A percentile compares a stretch with the other conserved stretches of the same genome.
Evolutionary conservation across 2,888 invertebrate genomes (phyloP).

Genomic region (Oligia latruncula): DNA sequence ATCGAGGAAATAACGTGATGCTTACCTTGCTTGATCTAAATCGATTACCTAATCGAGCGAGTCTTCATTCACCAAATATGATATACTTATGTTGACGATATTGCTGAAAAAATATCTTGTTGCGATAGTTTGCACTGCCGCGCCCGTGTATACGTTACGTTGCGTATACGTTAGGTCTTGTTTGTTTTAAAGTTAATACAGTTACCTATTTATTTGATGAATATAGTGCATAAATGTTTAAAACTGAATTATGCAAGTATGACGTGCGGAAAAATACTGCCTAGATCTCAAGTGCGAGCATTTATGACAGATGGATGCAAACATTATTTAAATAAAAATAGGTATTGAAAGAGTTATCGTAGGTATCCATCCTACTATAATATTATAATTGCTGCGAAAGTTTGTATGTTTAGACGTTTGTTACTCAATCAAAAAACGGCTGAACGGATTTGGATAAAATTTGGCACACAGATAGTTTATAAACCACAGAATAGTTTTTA

Average conservation of each 20-base stretch:
- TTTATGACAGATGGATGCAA: slow-evolving; percentile 4
- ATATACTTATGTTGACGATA: no score
- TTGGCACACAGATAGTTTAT: background rate
- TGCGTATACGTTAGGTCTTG: no score
- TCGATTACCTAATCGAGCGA: background rate
- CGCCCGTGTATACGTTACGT: no score
- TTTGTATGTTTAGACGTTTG: background rate
- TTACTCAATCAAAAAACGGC: background rate
- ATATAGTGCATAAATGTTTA: background rate
- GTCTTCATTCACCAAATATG: background rate
- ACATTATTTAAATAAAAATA: background rate
- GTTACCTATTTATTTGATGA: background rate
- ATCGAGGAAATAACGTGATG: background rate
- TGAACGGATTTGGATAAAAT: background rate
- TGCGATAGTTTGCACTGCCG: background rate
- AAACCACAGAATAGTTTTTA: background rate
- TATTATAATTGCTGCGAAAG: background rate
- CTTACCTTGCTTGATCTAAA: background rate
- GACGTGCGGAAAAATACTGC: slow-evolving; percentile 9
- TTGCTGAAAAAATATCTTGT: background rate
- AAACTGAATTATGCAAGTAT: slow-evolving; percentile 9
- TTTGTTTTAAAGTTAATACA: background rate
- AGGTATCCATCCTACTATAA: background rate
- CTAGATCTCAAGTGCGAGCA: background rate
- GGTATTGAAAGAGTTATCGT: background rate